Evolutionary conservation across 2,797 vertebrate genomes (phyloP).

Genomic region (Ctenosaura bakeri): DNA sequence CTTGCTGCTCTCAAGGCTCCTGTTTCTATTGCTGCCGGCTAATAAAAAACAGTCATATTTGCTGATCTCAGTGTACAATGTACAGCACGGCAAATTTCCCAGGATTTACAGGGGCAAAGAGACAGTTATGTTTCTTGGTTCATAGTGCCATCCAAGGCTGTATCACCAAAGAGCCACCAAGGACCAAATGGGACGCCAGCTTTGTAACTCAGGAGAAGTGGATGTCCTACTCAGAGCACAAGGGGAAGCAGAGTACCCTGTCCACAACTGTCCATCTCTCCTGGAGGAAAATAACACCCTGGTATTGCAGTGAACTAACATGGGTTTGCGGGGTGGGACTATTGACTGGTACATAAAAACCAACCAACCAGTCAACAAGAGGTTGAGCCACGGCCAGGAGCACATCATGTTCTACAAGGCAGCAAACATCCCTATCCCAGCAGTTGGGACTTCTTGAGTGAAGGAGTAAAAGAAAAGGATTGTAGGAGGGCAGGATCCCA

Average conservation of each 20-base stretch:
- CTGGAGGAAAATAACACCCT: not conserved
- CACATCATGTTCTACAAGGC: not conserved
- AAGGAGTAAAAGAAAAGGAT: not conserved
- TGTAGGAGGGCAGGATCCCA: fast-evolving
- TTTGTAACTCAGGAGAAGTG: too few species aligned
- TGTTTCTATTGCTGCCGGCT: not conserved
- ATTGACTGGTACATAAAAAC: not conserved
- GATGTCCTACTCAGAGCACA: too few species aligned
- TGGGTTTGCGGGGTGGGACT: not conserved
- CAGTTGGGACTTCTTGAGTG: too few species aligned
- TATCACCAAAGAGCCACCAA: not conserved
- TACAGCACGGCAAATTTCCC: not conserved
- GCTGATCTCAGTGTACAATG: not conserved
- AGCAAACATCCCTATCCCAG: not conserved
- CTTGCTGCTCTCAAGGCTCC: not conserved
- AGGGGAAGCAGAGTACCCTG: not conserved
- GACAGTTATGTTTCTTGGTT: not conserved
- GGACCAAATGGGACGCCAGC: too few species aligned
- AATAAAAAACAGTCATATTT: not conserved
- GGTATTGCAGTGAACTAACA: not conserved
- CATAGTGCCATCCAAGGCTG: too few species aligned
- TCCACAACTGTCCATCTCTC: not conserved
- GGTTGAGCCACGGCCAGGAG: not conserved
- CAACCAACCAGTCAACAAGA: not conserved
- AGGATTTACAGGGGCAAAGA: not conserved